Evolutionary conservation across 64 coral and sea anemone species (phyloP), one percentile per base, ranked within the genome.

Genomic region (Trachythela sp.): DNA sequence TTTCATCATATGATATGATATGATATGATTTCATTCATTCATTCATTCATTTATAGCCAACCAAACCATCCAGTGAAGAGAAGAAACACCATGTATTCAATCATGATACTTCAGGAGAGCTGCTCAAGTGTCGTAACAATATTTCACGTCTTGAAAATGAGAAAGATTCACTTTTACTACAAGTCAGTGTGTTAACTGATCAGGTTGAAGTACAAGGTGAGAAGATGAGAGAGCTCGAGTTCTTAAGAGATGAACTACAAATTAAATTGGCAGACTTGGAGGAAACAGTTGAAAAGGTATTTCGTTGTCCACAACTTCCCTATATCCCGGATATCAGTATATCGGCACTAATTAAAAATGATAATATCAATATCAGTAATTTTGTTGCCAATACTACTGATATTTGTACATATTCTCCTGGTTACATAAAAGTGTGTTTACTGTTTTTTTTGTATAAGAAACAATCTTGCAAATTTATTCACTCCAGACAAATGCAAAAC

Each of bases 201-300:
- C 75, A 80, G 20, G 75, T 80, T 37, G 32, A 80, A 20, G 75
- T 80, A 18, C 75, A 80, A 80, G 75, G 75, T 37, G 75, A 80
- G 30, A 80, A 80, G 75, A 80, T 80, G 37, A 80, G 75, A 36
- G 75, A 80, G 15, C 37, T 80, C 13, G 75, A 80, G 75, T 80
- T 80, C 4, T 37, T 39, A 36, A 80, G 37, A 80, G 75, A 80
- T 80, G 75, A 80, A 80, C 75, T 80, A 2, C 75, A 80, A 80
- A 80, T 80, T 2, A 80, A 80, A 39, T 9, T 80, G 75, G 33
- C 20, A 35, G 4, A 80, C 30, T 6, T 80, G 37, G 33, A 80
- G 75, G 32, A 80, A 22, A 80, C 33, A 34, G 31, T 80, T 10
- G 35, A 80, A 4, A 22, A 80, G 75, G 75, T 80, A 80, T n/a